phyloP scores from a whole-genome alignment of 30 jellyfish, hydroid and myxozoan species.

The Calvadosia cruxmelitensis region DNA sequence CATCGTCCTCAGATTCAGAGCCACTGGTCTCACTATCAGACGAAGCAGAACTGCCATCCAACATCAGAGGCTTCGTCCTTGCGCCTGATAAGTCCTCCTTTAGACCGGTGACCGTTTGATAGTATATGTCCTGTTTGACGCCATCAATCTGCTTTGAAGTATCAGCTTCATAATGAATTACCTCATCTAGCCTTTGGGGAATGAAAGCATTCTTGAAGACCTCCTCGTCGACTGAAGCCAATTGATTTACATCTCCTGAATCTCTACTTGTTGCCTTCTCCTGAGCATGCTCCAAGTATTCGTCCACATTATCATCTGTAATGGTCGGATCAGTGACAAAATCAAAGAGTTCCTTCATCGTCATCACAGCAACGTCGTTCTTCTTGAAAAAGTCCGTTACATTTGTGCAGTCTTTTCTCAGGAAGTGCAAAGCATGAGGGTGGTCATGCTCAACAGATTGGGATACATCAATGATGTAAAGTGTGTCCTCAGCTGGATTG shows the following conservation, averaged over 20 bases:
- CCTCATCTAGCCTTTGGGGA: conserved; percentile 89
- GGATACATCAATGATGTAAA: conserved; percentile 89
- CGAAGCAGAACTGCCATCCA: conserved; percentile 8
- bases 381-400: conserved; percentile 75
- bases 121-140: conserved; percentile 36
- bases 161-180: conserved; percentile 76
- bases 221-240: conserved; percentile 66
- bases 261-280: conserved; percentile 39
- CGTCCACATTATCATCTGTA: conserved; percentile 52
- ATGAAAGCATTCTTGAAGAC: conserved; percentile 87
- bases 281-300: conserved; percentile 52
- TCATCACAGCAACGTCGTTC: conserved; percentile 56
- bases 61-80: conserved; percentile 40
- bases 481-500: conserved; percentile 44
- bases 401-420: conserved; percentile 85
- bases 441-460: conserved; percentile 98
- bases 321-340: conserved; percentile 91
- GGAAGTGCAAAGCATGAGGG: conserved; percentile 76
- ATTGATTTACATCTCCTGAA: conserved; percentile 27
- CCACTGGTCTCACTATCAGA: not conserved
- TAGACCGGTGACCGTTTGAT: conserved; percentile 82
- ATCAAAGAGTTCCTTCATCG: conserved; percentile 81
- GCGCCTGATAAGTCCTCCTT: conserved; percentile 74
- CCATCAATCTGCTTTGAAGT: conserved; percentile 51
- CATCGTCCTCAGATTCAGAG: not conserved